Percentiles rank a stretch among this genome's conserved stretches.
Conservation (phyloP, 2,113 vertebrate genomes). For the Myocastor coypus region DNA sequence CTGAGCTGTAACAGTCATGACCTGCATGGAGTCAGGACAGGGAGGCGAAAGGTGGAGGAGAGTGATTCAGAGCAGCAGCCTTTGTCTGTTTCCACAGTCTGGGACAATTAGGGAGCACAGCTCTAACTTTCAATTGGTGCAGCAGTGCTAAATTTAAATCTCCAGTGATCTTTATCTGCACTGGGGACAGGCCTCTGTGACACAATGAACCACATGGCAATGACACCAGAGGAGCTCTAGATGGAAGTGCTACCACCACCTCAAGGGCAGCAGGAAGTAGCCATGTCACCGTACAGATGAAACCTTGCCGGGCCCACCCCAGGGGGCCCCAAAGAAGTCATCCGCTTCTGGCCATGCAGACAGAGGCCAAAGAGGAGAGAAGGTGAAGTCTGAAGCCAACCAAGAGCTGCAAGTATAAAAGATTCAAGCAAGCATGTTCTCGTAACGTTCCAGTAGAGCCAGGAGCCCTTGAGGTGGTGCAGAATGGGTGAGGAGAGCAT, state of each 20-base stretch:
- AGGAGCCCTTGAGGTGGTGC: not conserved
- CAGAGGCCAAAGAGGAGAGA: constrained; percentile 7
- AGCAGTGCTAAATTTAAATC: constrained; percentile 52
- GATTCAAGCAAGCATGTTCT: not conserved
- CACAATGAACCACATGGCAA: not conserved
- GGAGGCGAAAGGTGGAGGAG: not conserved
- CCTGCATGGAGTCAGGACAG: not conserved
- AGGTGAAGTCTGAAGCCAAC: not conserved
- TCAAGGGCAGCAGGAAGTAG: not conserved
- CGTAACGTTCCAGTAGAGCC: not conserved
- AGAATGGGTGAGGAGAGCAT: not conserved
- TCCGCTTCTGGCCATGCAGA: not conserved
- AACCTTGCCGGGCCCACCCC: not conserved
- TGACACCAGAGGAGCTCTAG: not conserved
- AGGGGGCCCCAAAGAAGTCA: not conserved
- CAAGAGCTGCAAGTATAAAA: not conserved
- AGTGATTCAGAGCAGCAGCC: not conserved
- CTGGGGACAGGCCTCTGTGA: not conserved
- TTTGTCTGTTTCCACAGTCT: constrained; percentile 41
- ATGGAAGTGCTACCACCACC: not conserved
- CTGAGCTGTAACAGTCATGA: not conserved
- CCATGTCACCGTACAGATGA: accelerated
- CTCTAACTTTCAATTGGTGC: constrained; percentile 52
- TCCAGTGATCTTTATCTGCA: constrained; percentile 36
- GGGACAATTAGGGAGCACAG: constrained; percentile 38